Conservation (phyloP, 2,113 vertebrate genomes). For the Xenus cinereus region DNA sequence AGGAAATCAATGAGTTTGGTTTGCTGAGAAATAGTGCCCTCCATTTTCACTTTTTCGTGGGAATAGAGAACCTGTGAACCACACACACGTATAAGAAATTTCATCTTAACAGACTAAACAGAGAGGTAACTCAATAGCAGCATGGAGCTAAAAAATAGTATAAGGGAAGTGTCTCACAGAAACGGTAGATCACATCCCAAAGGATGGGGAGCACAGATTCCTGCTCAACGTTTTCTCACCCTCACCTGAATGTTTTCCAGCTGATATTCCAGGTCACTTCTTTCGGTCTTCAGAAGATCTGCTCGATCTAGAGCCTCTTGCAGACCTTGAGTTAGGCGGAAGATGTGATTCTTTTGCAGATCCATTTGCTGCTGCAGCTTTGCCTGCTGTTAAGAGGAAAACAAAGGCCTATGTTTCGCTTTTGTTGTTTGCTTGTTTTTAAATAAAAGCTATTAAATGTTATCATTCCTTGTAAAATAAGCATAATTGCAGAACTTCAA, state of each 20-base stretch:
- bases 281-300: slow-evolving; percentile 95
- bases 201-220: not conserved
- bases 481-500: not conserved
- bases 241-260: slow-evolving; percentile 98
- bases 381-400: slow-evolving; percentile 82
- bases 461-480: not conserved
- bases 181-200: not conserved
- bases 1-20: slow-evolving; percentile 99
- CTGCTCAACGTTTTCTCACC: not conserved
- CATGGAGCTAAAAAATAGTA: not conserved
- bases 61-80: slow-evolving; percentile 93
- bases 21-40: slow-evolving; percentile 98
- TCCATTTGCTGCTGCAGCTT: slow-evolving; percentile 99
- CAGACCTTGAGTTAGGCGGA: slow-evolving; percentile 95
- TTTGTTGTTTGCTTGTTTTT: not conserved
- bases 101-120: not conserved
- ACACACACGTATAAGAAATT: not conserved
- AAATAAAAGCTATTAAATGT: not conserved
- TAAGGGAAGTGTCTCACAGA: not conserved
- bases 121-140: not conserved
- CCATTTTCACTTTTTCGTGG: slow-evolving; percentile 99
- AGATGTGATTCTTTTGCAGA: slow-evolving; percentile 95
- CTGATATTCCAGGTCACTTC: slow-evolving; percentile 96
- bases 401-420: not conserved
- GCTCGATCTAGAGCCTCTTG: slow-evolving; percentile 96